Conservation (phyloP, 2,797 vertebrate genomes). For the Lutjanus campechanus region DNA sequence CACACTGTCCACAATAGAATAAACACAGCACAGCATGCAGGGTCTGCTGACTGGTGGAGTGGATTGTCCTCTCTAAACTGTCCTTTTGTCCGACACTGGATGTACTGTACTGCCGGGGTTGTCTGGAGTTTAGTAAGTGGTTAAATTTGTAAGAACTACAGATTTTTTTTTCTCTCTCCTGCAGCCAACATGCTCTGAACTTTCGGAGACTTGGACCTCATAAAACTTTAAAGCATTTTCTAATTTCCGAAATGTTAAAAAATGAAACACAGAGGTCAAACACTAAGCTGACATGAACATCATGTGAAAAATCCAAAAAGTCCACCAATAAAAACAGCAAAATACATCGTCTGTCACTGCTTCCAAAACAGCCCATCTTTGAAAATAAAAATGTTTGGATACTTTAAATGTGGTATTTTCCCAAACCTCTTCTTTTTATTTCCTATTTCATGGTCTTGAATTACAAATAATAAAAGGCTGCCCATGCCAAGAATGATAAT, state of each 20-base stretch:
- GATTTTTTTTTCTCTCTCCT: neutral
- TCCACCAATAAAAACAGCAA: neutral
- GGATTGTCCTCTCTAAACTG: constrained; percentile 39
- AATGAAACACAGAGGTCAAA: neutral
- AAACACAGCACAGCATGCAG: constrained; percentile 34
- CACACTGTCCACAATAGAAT: constrained; percentile 59
- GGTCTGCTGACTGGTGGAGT: constrained; percentile 31
- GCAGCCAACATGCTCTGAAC: neutral
- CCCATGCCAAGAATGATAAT: too few species aligned
- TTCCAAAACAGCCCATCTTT: too few species aligned
- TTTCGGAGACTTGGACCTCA: neutral
- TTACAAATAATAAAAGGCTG: too few species aligned
- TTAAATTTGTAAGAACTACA: neutral
- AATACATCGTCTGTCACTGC: neutral
- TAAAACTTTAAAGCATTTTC: neutral
- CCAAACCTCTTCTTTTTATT: neutral
- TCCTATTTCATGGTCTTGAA: neutral
- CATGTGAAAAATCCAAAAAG: too few species aligned
- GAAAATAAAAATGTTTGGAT: too few species aligned
- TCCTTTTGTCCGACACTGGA: constrained; percentile 32
- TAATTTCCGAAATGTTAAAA: neutral
- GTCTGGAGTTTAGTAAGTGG: neutral
- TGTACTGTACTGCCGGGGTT: neutral
- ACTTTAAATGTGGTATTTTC: too few species aligned
- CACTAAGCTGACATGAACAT: neutral